These are phyloP conservation scores for Strigamia crassipes DNA, from an alignment of 2,888 invertebrate genomes.

Conservation along the genomic window DNA sequence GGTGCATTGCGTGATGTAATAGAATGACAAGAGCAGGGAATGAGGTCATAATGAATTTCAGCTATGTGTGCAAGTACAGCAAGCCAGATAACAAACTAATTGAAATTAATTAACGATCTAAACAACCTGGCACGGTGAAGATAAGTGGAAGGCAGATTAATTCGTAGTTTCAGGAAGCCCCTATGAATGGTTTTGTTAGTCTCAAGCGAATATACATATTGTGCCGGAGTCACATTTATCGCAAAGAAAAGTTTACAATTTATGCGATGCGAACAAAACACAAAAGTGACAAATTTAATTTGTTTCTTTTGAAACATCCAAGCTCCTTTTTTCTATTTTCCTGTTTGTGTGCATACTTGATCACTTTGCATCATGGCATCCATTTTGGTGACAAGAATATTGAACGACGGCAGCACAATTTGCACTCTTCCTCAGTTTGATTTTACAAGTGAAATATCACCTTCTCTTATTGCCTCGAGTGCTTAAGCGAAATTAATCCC, in stretches of 20 bases:
- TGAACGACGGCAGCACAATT: constrained; percentile 14
- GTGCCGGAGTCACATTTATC: constrained; percentile 8
- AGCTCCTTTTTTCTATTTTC: constrained; percentile 3
- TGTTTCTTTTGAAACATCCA: background rate
- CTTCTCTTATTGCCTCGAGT: constrained; percentile 40
- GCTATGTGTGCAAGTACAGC: constrained; percentile 39
- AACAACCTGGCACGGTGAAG: constrained; percentile 48
- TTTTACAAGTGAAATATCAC: constrained; percentile 38
- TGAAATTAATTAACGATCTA: constrained; percentile 48
- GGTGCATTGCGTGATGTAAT: constrained; percentile 33
- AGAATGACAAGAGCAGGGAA: constrained; percentile 35
- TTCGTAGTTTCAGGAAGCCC: constrained; percentile 43
- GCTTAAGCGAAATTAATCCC: constrained; percentile 40
- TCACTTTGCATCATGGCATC: background rate
- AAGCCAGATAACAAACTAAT: constrained; percentile 48
- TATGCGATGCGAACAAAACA: constrained; percentile 17
- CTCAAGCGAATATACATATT: background rate
- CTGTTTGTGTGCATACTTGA: background rate
- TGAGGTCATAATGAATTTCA: constrained; percentile 43
- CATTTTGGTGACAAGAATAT: background rate
- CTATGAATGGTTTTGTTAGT: constrained; percentile 25
- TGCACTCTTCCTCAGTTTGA: constrained; percentile 8
- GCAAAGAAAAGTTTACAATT: constrained; percentile 8
- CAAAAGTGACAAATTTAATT: constrained; percentile 34
- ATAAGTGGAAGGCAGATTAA: constrained; percentile 48